Evolutionary conservation across 2,113 vertebrate genomes (phyloP).

Genomic region (Mormoops blainvillei): DNA sequence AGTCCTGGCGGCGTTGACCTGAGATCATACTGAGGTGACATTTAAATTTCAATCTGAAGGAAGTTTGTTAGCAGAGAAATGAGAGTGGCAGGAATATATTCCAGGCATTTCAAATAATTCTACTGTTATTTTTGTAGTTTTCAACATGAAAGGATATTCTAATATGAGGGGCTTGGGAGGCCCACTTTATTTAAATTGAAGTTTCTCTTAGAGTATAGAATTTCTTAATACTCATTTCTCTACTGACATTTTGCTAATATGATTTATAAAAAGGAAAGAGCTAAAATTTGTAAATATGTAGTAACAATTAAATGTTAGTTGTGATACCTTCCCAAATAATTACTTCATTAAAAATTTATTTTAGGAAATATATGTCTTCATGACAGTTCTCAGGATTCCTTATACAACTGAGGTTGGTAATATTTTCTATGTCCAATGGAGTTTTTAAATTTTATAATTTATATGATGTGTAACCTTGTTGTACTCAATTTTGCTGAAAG

Average conservation of each 20-base stretch:
- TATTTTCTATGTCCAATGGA: not conserved
- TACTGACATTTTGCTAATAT: slow-evolving; percentile 35
- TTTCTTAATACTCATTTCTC: not conserved
- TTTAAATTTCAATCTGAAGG: not conserved
- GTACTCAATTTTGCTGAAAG: not conserved
- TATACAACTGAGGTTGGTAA: not conserved
- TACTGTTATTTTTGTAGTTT: not conserved
- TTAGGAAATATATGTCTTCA: not conserved
- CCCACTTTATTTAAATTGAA: not conserved
- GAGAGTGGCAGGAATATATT: not conserved
- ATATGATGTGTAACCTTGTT: not conserved
- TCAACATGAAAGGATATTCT: not conserved
- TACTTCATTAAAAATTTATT: slow-evolving; percentile 16
- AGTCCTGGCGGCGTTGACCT: not conserved
- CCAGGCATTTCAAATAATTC: not conserved
- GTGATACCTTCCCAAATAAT: not conserved
- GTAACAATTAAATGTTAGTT: slow-evolving; percentile 16
- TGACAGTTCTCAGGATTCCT: slow-evolving; percentile 1
- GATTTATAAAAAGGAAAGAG: not conserved
- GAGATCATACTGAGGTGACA: not conserved
- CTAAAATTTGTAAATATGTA: not conserved
- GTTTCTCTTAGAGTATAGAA: not conserved
- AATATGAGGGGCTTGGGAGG: not conserved
- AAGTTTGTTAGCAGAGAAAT: not conserved
- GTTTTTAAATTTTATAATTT: not conserved